phyloP scores from a whole-genome alignment of 2,888 invertebrate species.

The Labia minor region DNA sequence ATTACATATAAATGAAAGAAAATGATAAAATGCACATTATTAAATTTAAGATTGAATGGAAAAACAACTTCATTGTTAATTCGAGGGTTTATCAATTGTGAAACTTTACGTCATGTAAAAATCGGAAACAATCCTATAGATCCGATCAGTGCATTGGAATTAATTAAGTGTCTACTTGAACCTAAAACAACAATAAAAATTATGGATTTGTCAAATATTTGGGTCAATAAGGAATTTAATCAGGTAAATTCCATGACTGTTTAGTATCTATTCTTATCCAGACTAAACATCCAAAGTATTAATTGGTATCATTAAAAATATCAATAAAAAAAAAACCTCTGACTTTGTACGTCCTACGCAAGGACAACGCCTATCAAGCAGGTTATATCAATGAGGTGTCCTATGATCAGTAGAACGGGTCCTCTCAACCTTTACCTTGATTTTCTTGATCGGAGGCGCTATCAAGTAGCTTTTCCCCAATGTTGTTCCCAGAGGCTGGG shows the following conservation, averaged over 20 bases:
- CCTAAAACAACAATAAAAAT: constrained; percentile 33
- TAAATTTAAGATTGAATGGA: constrained; percentile 29
- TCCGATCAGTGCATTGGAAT: constrained; percentile 37
- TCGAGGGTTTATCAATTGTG: constrained; percentile 37
- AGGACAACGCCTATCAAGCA: no score
- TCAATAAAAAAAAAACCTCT: no score
- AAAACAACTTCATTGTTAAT: constrained; percentile 33
- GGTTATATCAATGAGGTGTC: no score
- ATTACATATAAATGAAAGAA: not conserved
- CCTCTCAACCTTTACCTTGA: no score
- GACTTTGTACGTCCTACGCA: no score
- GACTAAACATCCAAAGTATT: no score
- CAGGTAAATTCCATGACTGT: constrained; percentile 33
- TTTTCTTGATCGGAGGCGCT: no score
- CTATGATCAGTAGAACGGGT: no score
- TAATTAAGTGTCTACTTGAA: constrained; percentile 35
- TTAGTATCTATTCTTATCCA: no score
- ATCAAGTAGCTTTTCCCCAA: no score
- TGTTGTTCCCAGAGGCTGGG: no score
- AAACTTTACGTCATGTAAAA: constrained; percentile 36
- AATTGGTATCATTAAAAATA: no score
- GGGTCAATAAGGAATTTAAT: constrained; percentile 38
- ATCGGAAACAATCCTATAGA: constrained; percentile 43
- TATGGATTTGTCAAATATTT: constrained; percentile 42
- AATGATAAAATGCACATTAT: not conserved